phyloP scores from a whole-genome alignment of 2,113 vertebrate species.

The Poeciliopsis occidentalis region DNA sequence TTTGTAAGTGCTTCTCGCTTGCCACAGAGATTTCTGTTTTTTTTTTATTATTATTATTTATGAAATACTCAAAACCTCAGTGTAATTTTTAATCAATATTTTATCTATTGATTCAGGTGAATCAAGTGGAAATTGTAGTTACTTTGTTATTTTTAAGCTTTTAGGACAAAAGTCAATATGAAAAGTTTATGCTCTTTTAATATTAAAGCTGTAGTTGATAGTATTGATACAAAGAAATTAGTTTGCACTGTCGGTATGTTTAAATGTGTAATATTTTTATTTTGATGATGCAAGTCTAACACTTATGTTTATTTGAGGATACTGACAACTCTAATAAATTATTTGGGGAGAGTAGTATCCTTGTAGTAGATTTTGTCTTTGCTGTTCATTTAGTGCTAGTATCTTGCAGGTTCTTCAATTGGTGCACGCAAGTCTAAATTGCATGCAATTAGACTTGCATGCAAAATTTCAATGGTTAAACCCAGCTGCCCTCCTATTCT shows the following conservation, averaged over 20 bases:
- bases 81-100: slow-evolving; percentile 51
- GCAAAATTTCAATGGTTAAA: too few relatives aligned
- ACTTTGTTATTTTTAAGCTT: not conserved
- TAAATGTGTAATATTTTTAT: not conserved
- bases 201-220: not conserved
- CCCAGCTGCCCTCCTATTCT: too few relatives aligned
- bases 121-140: slow-evolving; percentile 16
- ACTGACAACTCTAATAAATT: too few relatives aligned
- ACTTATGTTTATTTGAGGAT: too few relatives aligned
- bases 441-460: too few relatives aligned
- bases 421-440: too few relatives aligned
- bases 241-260: not conserved
- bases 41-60: not conserved
- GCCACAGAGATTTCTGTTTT: slow-evolving; percentile 42
- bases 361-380: too few relatives aligned
- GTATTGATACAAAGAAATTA: not conserved
- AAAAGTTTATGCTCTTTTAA: not conserved
- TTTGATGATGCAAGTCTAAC: too few relatives aligned
- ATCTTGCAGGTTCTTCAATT: too few relatives aligned
- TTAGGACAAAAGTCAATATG: not conserved
- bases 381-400: too few relatives aligned
- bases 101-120: slow-evolving; percentile 13
- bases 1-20: slow-evolving; percentile 25
- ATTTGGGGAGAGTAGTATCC: too few relatives aligned
- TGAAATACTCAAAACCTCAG: slow-evolving; percentile 6